Evolutionary conservation across 2,888 invertebrate genomes (phyloP).

Genomic region (Rhyacophila evoluta): DNA sequence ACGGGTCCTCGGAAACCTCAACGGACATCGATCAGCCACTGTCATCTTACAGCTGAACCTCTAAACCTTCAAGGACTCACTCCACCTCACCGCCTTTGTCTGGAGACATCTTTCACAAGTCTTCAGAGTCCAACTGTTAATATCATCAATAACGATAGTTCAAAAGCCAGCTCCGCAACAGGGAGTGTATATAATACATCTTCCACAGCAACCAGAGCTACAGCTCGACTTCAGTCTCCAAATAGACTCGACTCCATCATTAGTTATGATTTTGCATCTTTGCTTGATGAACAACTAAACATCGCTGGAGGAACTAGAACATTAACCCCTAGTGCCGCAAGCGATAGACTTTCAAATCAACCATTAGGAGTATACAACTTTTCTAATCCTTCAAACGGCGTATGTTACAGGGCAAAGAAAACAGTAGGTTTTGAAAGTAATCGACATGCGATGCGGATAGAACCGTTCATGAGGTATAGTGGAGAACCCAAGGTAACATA

Average conservation of each 20-base stretch:
- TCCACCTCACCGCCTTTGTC: slow-evolving; percentile 72
- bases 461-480: slow-evolving; percentile 41
- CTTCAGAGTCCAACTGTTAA: slow-evolving; percentile 69
- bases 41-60: slow-evolving; percentile 64
- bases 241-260: slow-evolving; percentile 63
- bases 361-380: slow-evolving; percentile 53
- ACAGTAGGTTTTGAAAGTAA: slow-evolving; percentile 42
- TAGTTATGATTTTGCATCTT: slow-evolving; percentile 63
- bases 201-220: slow-evolving; percentile 48
- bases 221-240: slow-evolving; percentile 56
- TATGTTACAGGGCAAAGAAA: slow-evolving; percentile 46
- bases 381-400: slow-evolving; percentile 48
- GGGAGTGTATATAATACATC: slow-evolving; percentile 53
- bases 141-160: slow-evolving; percentile 46
- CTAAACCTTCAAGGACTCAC: slow-evolving; percentile 59
- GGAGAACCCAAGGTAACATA: slow-evolving; percentile 55
- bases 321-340: slow-evolving; percentile 49
- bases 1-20: slow-evolving; percentile 85
- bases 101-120: slow-evolving; percentile 83
- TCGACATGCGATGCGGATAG: slow-evolving; percentile 43
- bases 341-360: slow-evolving; percentile 48
- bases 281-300: slow-evolving; percentile 58
- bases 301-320: slow-evolving; percentile 46
- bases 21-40: slow-evolving; percentile 62
- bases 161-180: slow-evolving; percentile 49